These are phyloP conservation scores for Amphiprion clarkii DNA, from an alignment of 2,797 vertebrate species.

Conservation along the genomic window DNA sequence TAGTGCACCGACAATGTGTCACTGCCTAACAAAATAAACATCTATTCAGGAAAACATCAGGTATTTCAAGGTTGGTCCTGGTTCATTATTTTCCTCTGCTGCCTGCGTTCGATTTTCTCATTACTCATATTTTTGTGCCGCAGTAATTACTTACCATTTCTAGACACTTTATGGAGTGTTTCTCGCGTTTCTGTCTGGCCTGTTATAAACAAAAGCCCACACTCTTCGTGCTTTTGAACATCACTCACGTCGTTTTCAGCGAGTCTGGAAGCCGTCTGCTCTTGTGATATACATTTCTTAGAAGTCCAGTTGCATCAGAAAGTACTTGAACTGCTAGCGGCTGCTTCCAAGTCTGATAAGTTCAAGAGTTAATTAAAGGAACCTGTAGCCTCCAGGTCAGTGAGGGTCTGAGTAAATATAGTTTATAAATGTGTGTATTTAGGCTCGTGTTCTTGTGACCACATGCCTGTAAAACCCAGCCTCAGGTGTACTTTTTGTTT, in stretches of 20 bases:
- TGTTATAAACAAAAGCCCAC: not conserved
- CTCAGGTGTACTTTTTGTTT: not conserved
- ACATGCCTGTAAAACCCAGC: not conserved
- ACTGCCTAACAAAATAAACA: not conserved
- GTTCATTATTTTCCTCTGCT: constrained; percentile 3
- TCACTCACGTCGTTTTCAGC: not conserved
- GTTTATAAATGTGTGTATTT: not conserved
- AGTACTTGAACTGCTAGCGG: not conserved
- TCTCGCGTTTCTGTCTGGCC: not conserved
- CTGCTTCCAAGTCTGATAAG: not conserved
- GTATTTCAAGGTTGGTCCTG: constrained; percentile 9
- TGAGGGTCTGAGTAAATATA: not conserved
- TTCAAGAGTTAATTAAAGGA: constrained; percentile 3
- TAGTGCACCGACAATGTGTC: not conserved
- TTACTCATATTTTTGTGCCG: constrained; percentile 11
- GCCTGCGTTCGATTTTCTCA: constrained; percentile 18
- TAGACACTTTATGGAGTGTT: not conserved
- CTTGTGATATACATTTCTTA: not conserved
- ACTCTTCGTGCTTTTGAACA: not conserved
- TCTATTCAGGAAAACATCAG: not conserved
- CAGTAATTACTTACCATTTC: constrained; percentile 20
- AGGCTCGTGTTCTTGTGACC: not conserved
- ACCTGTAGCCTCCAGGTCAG: not conserved
- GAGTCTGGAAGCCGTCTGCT: not conserved
- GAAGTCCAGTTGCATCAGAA: not conserved